phyloP scores from a whole-genome alignment of 2,888 invertebrate genomes.

The Dasysyrphus albostriatus region DNA sequence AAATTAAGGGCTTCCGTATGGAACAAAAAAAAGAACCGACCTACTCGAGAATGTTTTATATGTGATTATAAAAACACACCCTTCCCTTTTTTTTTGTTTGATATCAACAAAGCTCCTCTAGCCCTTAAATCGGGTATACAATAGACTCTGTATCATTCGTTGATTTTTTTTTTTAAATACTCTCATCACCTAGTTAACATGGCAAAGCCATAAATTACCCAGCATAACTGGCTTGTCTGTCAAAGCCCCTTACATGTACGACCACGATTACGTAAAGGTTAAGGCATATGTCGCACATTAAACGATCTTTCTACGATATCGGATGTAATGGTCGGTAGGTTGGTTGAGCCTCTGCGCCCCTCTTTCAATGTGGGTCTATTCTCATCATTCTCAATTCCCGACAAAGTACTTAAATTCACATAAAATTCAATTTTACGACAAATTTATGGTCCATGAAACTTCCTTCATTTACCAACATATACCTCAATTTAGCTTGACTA shows the following conservation, averaged over 20 bases:
- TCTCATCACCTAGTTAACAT: conserved; percentile 54
- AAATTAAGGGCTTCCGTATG: background rate
- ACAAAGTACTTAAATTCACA: conserved; percentile 60
- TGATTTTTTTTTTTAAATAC: conserved; percentile 26
- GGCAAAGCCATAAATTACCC: conserved; percentile 35
- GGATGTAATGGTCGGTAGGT: conserved; percentile 33
- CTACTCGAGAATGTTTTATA: background rate
- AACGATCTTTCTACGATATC: conserved; percentile 17
- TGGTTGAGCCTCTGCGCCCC: background rate
- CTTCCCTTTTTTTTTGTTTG: background rate
- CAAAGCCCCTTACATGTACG: conserved; percentile 3
- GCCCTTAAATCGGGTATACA: conserved; percentile 3
- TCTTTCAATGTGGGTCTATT: background rate
- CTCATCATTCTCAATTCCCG: conserved; percentile 27
- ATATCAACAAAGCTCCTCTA: background rate
- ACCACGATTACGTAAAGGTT: conserved; percentile 16
- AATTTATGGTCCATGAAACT: conserved; percentile 70
- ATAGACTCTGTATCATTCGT: conserved; percentile 14
- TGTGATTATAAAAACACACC: background rate
- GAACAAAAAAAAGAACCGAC: background rate
- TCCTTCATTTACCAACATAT: conserved; percentile 29
- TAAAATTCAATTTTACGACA: conserved; percentile 71
- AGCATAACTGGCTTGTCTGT: conserved; percentile 20
- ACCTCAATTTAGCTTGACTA: conserved; percentile 17
- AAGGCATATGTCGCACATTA: conserved; percentile 36